Evolutionary conservation across 2,888 invertebrate genomes (phyloP).

Genomic region (Spilosoma lubricipeda): DNA sequence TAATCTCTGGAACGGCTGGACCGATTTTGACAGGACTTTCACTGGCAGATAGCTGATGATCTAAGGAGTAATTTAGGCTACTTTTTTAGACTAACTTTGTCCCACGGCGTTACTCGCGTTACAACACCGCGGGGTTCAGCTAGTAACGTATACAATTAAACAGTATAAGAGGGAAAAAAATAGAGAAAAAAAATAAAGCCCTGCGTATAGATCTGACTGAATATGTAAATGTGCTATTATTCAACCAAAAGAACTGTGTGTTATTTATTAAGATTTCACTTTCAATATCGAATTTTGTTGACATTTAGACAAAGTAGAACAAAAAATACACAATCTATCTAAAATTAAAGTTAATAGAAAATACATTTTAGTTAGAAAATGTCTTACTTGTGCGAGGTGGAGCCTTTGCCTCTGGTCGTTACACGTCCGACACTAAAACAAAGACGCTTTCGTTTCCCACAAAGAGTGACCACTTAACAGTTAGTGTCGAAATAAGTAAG

Average conservation of each 20-base stretch:
- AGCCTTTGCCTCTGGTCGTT: conserved; percentile 1
- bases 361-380: not conserved
- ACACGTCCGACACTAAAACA: conserved; percentile 28
- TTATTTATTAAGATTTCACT: not conserved
- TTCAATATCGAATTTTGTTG: not conserved
- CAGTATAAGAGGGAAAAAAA: too few species aligned
- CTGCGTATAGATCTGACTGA: too few species aligned
- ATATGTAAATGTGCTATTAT: too few species aligned
- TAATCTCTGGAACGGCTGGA: too few species aligned
- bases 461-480: conserved; percentile 47
- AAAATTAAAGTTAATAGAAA: not conserved
- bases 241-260: not conserved
- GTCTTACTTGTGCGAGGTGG: not conserved
- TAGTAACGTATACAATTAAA: too few species aligned
- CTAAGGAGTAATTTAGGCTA: too few species aligned
- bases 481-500: conserved; percentile 50
- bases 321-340: not conserved
- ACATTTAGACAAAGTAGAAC: not conserved
- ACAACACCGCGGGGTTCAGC: too few species aligned
- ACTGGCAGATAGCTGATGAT: too few species aligned
- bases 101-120: too few species aligned
- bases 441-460: conserved; percentile 52
- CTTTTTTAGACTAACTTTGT: too few species aligned
- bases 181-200: too few species aligned
- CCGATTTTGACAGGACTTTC: too few species aligned